These are phyloP conservation scores for Acrossocheilus fasciatus DNA, from an alignment of 2,797 vertebrate species.

Conservation along the genomic window DNA sequence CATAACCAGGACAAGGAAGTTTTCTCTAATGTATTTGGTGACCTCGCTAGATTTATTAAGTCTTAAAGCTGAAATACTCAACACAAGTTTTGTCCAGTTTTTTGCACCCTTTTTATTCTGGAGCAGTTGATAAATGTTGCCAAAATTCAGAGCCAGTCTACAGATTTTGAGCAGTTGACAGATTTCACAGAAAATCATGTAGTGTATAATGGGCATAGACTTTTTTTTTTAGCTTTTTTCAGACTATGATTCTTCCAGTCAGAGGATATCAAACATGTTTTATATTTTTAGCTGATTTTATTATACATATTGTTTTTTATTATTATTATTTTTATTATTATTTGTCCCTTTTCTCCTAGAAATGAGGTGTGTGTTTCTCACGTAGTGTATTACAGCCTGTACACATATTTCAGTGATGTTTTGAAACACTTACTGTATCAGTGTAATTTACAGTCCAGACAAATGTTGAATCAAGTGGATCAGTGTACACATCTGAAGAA, in stretches of 20 bases:
- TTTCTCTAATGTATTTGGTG: slow-evolving; percentile 1
- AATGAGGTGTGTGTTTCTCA: neutral
- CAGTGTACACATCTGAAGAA: slow-evolving; percentile 73
- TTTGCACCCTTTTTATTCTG: neutral
- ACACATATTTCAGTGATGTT: neutral
- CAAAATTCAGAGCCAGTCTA: neutral
- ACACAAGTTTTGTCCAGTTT: neutral
- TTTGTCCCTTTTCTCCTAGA: neutral
- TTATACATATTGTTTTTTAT: neutral
- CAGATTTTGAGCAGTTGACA: neutral
- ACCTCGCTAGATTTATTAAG: neutral
- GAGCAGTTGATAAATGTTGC: neutral
- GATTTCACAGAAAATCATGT: neutral
- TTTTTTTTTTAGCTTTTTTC: neutral
- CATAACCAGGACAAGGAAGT: slow-evolving; percentile 7
- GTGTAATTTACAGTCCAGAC: slow-evolving; percentile 77
- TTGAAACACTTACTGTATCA: slow-evolving; percentile 77
- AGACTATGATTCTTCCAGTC: neutral
- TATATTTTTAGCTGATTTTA: neutral
- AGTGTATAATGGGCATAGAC: neutral
- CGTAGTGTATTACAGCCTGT: neutral
- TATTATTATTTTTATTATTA: too few relatives aligned
- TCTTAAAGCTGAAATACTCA: neutral
- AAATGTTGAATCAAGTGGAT: slow-evolving; percentile 67
- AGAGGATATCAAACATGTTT: neutral